A percentile compares a stretch with the other conserved stretches of the same genome.
Evolutionary conservation across 2,113 vertebrate species (phyloP).

Genomic region (Trachemys scripta): DNA sequence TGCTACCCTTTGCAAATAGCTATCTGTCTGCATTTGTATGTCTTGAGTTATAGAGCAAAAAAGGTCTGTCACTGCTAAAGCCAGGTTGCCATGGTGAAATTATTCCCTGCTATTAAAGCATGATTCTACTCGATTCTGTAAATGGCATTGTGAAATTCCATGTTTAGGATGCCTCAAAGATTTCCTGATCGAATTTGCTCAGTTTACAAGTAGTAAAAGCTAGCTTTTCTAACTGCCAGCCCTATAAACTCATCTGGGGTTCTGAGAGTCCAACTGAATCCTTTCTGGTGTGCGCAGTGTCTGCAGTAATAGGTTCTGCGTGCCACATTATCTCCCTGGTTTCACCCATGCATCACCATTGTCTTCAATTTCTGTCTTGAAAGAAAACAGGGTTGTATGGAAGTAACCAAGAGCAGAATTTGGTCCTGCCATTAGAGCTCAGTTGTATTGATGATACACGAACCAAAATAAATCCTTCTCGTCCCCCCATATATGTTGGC

Average conservation of each 20-base stretch:
- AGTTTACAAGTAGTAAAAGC: conserved; percentile 35
- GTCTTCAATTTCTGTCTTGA: background rate
- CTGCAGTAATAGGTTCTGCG: background rate
- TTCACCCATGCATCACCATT: background rate
- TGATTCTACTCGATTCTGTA: conserved; percentile 43
- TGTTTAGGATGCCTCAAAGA: background rate
- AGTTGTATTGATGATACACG: background rate
- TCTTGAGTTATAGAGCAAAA: conserved; percentile 30
- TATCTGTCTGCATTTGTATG: background rate
- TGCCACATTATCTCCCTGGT: background rate
- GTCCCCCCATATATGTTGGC: background rate
- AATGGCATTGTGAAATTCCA: conserved; percentile 33
- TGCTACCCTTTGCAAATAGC: background rate
- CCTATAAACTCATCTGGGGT: background rate
- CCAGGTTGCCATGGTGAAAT: conserved; percentile 64
- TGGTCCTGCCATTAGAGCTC: conserved; percentile 11
- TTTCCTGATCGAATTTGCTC: conserved; percentile 55
- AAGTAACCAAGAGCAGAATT: background rate
- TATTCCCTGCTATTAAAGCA: conserved; percentile 57
- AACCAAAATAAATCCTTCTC: background rate
- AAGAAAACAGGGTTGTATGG: background rate
- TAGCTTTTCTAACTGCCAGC: conserved; percentile 20
- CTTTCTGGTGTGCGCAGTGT: background rate
- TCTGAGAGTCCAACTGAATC: background rate
- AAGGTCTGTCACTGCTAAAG: background rate